These are phyloP conservation scores for Pomacea maculata DNA, from an alignment of 1,140 invertebrate genomes.

Conservation along the genomic window DNA sequence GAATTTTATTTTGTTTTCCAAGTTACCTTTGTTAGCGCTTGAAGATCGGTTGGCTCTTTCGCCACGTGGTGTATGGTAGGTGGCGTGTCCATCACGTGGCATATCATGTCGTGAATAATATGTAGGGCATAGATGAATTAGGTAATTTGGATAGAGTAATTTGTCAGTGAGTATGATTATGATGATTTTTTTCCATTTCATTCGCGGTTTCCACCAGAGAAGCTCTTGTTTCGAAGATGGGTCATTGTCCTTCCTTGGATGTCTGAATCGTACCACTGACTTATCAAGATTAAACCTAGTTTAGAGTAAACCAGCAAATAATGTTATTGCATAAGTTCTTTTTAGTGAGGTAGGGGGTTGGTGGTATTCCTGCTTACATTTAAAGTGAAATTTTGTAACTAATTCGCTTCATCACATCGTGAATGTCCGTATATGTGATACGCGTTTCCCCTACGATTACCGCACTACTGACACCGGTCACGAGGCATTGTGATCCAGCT, in stretches of 20 bases:
- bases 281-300: neutral
- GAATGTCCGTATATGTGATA: no score
- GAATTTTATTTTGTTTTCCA: no score
- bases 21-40: no score
- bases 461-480: no score
- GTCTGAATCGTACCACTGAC: slow-evolving; percentile 20
- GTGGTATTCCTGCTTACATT: neutral
- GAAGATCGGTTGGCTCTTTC: neutral
- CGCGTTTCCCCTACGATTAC: no score
- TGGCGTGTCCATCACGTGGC: neutral
- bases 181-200: slow-evolving; percentile 20
- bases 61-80: neutral
- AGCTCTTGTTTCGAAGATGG: slow-evolving; percentile 27
- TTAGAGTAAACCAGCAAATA: neutral
- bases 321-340: no score
- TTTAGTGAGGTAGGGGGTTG: neutral
- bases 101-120: no score
- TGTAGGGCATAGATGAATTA: no score
- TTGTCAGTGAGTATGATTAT: slow-evolving; percentile 11
- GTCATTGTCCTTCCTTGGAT: slow-evolving; percentile 28
- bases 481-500: no score
- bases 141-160: no score
- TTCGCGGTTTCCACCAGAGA: slow-evolving; percentile 34
- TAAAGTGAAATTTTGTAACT: no score
- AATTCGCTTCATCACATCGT: no score